Conservation (phyloP, 2,797 vertebrate species). For the Rhodeus uyekii region DNA sequence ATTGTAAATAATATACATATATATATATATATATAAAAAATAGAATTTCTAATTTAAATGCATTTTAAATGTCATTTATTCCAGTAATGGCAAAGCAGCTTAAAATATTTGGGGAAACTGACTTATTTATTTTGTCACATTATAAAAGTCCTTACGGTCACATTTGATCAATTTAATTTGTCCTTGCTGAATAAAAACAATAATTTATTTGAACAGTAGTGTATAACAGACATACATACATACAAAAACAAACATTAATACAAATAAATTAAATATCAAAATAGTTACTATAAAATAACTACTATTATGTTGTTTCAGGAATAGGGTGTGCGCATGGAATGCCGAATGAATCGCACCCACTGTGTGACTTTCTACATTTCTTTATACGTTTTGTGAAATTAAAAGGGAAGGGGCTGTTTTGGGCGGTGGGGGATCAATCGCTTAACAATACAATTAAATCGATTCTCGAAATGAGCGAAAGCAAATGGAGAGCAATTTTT, state of each 20-base stretch:
- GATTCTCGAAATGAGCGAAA: constrained; percentile 74
- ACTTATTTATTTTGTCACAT: not conserved
- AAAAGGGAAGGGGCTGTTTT: constrained; percentile 58
- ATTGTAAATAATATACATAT: too few species aligned
- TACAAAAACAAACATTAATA: too few species aligned
- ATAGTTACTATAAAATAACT: too few species aligned
- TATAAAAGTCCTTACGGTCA: not conserved
- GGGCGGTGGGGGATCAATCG: constrained; percentile 67
- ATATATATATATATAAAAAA: too few species aligned
- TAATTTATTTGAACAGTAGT: not conserved
- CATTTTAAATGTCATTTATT: not conserved
- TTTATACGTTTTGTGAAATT: constrained; percentile 60
- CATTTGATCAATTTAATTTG: not conserved
- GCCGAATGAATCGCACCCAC: not conserved
- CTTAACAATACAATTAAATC: constrained; percentile 80
- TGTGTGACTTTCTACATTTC: constrained; percentile 48
- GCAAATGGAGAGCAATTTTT: constrained; percentile 79
- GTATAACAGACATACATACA: not conserved
- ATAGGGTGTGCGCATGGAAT: not conserved
- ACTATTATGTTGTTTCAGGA: not conserved
- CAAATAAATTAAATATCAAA: too few species aligned
- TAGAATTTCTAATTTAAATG: not conserved
- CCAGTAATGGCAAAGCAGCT: not conserved
- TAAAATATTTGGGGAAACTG: not conserved
- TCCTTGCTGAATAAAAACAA: not conserved